Evolutionary conservation across 2,888 invertebrate species (phyloP).

Genomic region (Hirtodrosophila duncani): DNA sequence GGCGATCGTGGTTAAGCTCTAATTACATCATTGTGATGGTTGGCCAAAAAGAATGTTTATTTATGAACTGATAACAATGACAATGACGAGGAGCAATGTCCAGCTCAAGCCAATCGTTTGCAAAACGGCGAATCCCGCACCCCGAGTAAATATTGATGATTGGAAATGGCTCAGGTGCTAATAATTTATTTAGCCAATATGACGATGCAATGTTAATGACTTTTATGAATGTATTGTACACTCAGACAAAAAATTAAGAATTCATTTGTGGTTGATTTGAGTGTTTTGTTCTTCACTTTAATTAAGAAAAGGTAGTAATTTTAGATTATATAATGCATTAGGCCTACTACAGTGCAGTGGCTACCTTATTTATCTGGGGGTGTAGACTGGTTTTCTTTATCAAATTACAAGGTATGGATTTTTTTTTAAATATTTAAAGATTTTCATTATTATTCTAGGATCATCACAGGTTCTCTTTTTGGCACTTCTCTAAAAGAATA

Average conservation of each 20-base stretch:
- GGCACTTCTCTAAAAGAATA: too few species aligned
- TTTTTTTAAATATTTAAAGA: too few species aligned
- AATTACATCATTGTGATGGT: conserved; percentile 34
- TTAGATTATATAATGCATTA: too few species aligned
- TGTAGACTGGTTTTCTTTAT: too few species aligned
- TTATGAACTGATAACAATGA: conserved; percentile 36
- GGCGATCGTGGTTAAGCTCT: neutral
- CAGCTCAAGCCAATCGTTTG: conserved; percentile 24
- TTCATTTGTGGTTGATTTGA: neutral
- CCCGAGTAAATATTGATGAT: conserved; percentile 32
- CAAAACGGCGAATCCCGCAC: conserved; percentile 12
- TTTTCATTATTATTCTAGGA: too few species aligned
- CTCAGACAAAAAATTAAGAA: neutral
- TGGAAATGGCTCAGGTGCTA: neutral
- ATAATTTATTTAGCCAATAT: conserved; percentile 31
- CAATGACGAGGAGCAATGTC: conserved; percentile 5
- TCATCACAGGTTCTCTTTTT: too few species aligned
- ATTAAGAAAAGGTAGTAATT: too few species aligned
- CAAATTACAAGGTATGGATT: too few species aligned
- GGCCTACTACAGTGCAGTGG: too few species aligned
- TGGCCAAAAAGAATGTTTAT: conserved; percentile 15
- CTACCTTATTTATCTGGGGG: too few species aligned
- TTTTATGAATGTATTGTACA: conserved; percentile 8
- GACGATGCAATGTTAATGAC: conserved; percentile 16
- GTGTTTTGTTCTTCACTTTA: too few species aligned